Evolutionary conservation across 2,888 invertebrate genomes (phyloP), one percentile per base, ranked within the genome.

Genomic region (Gibbula magus): DNA sequence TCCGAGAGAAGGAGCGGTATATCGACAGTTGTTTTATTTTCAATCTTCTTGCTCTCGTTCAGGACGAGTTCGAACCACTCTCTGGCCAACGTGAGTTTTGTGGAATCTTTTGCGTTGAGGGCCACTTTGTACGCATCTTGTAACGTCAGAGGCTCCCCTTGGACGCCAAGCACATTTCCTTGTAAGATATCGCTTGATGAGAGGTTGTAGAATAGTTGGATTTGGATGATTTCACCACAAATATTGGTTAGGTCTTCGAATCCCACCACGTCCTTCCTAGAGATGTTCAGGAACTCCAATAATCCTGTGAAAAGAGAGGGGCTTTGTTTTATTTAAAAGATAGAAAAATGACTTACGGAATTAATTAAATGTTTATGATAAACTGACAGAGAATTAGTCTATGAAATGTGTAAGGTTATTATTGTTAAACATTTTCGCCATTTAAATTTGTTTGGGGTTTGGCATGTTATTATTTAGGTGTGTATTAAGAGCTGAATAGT

Each of bases 201-300:
- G n/a, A 74, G 39, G 51, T 74, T 74, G 74, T 74, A 74, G 51
- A 51, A 25, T 51, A 45, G 39, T 13, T 74, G 74, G 51, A 74
- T 51, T 13, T 45, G 20, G 25, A 74, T 20, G 25, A 74, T 1
- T 45, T 39, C 51, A 22, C 25, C 16, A 3, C 25, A 20, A 22
- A 25, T n/a, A 13, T 39, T 51, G 16, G 2, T 29, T 7, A 74
- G 45, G 74, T 74, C 74, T 51, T n/a, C 22, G 16, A 3, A 51
- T 2, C 51, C 74, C 4, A 51, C 45, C 22, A 74, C 25, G 20
- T 45, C 25, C 0, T 20, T 74, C 22, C 18, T 51, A 0, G 74
- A 51, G 22, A 74, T 51, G 51, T 74, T 74, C 51, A 74, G 22
- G 18, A 74, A 74, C 10, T 74, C 74, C 51, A 74, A 45, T 16